phyloP scores from a whole-genome alignment of 1,140 invertebrate genomes.

The Globodera rostochiensis region DNA sequence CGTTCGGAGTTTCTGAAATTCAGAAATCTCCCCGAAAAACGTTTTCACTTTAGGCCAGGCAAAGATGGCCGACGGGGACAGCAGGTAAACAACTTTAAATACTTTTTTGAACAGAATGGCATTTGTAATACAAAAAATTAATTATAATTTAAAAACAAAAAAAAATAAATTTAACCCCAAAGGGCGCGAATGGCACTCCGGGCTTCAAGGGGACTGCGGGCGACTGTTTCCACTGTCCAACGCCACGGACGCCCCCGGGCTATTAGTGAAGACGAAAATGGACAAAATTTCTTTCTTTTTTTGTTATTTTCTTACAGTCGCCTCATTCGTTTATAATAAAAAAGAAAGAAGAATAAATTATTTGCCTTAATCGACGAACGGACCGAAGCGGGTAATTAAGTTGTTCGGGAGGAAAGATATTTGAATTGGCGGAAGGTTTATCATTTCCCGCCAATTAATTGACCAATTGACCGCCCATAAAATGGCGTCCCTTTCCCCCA shows the following conservation, averaged over 20 bases:
- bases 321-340: too few relatives aligned
- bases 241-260: constrained; percentile 39
- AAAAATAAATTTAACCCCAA: constrained; percentile 24
- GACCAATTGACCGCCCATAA: too few relatives aligned
- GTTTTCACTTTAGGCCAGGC: not conserved
- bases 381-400: too few relatives aligned
- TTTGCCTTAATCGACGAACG: too few relatives aligned
- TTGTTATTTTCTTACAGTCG: too few relatives aligned
- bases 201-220: constrained; percentile 32
- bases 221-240: constrained; percentile 37
- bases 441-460: too few relatives aligned
- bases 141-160: constrained; percentile 15
- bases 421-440: too few relatives aligned
- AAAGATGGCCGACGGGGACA: constrained; percentile 9
- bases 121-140: constrained; percentile 2
- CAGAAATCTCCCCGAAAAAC: not conserved
- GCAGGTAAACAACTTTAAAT: not conserved
- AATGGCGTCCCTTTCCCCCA: too few relatives aligned
- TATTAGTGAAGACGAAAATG: constrained; percentile 15
- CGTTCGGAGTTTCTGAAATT: not conserved
- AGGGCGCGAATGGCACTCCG: constrained; percentile 21
- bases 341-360: too few relatives aligned
- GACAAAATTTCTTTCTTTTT: not conserved
- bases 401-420: too few relatives aligned
- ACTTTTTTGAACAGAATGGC: too few relatives aligned